Evolutionary conservation across 2,113 vertebrate genomes (phyloP).

Genomic region (Nycticryphes semicollaris): DNA sequence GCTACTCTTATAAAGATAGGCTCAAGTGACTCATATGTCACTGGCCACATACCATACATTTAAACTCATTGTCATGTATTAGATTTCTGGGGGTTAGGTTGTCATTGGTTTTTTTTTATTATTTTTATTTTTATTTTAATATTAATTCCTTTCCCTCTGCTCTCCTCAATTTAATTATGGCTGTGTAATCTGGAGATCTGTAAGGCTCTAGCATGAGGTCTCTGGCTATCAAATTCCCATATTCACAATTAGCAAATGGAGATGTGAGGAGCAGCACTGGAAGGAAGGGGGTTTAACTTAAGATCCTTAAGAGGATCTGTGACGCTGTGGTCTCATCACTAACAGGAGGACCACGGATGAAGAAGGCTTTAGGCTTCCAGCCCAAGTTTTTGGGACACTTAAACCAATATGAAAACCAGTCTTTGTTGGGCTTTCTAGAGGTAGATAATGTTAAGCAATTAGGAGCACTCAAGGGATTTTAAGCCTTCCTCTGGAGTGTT

Average conservation of each 20-base stretch:
- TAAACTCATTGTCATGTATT: slow-evolving; percentile 20
- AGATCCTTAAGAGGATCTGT: slow-evolving; percentile 29
- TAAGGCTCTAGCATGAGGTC: slow-evolving; percentile 38
- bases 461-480: background rate
- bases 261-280: background rate
- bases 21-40: slow-evolving; percentile 54
- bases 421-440: background rate
- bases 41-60: slow-evolving; percentile 44
- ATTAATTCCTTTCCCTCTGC: slow-evolving; percentile 14
- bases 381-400: background rate
- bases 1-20: slow-evolving; percentile 26
- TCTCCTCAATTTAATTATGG: slow-evolving; percentile 54
- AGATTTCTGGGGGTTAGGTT: background rate
- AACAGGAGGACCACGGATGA: background rate
- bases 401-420: background rate
- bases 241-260: slow-evolving; percentile 65
- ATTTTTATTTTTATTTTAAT: background rate
- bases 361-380: background rate
- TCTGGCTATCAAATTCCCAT: slow-evolving; percentile 41
- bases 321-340: background rate
- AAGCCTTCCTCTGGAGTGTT: background rate
- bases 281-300: slow-evolving; percentile 13
- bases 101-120: background rate
- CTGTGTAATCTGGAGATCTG: slow-evolving; percentile 46
- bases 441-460: background rate